A percentile compares a stretch with the other conserved stretches of the same genome.
phyloP scores from a whole-genome alignment of 1,140 invertebrate genomes.

The Tetramorium alpestre region DNA sequence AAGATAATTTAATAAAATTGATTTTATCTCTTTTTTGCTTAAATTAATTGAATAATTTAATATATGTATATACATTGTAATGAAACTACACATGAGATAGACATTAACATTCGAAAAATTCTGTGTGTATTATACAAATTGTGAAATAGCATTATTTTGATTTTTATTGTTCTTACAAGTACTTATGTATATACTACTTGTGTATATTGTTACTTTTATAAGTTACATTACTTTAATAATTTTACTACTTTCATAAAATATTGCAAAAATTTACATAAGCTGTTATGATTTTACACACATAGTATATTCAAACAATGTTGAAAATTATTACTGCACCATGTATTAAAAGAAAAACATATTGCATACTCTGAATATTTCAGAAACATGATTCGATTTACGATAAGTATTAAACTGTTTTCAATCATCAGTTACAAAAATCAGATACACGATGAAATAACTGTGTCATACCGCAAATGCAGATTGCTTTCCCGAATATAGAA shows the following conservation, averaged over 20 bases:
- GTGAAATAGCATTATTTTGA: neutral
- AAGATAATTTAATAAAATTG: neutral
- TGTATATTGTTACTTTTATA: neutral
- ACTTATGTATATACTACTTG: neutral
- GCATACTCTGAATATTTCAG: neutral
- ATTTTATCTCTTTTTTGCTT: neutral
- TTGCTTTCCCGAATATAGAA: slow-evolving; percentile 18
- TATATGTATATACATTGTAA: neutral
- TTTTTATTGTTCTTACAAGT: neutral
- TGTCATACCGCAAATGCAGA: slow-evolving; percentile 12
- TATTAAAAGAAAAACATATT: neutral
- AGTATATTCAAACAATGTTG: neutral
- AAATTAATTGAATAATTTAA: neutral
- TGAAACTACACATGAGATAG: neutral
- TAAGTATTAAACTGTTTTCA: slow-evolving; percentile 29
- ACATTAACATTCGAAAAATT: neutral
- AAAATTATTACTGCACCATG: neutral
- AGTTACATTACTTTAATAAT: neutral
- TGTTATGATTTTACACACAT: neutral
- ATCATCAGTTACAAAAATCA: slow-evolving; percentile 6
- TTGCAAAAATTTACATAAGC: neutral
- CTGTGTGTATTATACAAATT: neutral
- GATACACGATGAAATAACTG: slow-evolving; percentile 34
- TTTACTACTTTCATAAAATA: neutral
- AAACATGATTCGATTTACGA: neutral